Conservation (phyloP, 2,888 invertebrate species). For the Boloria selene region DNA sequence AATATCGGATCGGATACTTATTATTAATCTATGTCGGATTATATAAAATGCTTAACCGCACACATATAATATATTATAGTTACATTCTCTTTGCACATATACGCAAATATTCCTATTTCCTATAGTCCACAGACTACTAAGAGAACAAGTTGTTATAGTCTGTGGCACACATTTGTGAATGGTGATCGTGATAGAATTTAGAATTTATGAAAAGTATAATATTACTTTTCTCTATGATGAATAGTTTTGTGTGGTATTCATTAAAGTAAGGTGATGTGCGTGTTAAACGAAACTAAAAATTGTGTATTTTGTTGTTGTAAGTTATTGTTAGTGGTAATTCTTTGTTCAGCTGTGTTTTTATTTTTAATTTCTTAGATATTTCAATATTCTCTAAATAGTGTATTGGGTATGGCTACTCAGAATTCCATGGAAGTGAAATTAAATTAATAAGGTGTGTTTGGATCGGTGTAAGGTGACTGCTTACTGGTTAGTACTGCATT, state of each 20-base stretch:
- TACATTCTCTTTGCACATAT: too few species aligned
- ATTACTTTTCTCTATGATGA: too few species aligned
- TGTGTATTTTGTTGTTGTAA: background rate
- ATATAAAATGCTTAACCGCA: too few species aligned
- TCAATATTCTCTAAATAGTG: conserved; percentile 30
- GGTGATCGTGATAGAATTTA: too few species aligned
- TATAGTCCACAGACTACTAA: too few species aligned
- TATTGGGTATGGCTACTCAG: conserved; percentile 55
- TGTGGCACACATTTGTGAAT: too few species aligned
- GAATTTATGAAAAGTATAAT: too few species aligned
- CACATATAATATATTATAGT: too few species aligned
- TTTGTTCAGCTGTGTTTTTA: conserved; percentile 1
- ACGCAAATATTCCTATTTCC: too few species aligned
- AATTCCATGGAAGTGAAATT: conserved; percentile 54
- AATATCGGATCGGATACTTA: too few species aligned
- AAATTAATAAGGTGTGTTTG: conserved; percentile 38
- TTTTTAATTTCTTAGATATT: background rate
- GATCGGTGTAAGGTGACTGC: conserved; percentile 28
- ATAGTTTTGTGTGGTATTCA: conserved; percentile 10
- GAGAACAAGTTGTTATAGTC: too few species aligned
- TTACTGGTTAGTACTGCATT: conserved; percentile 29
- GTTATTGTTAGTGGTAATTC: background rate
- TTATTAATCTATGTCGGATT: too few species aligned
- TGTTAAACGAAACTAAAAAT: conserved; percentile 18
- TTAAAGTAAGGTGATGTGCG: conserved; percentile 23